These are phyloP conservation scores for Netelia virgata DNA, from an alignment of 2,888 invertebrate species.

Conservation along the genomic window DNA sequence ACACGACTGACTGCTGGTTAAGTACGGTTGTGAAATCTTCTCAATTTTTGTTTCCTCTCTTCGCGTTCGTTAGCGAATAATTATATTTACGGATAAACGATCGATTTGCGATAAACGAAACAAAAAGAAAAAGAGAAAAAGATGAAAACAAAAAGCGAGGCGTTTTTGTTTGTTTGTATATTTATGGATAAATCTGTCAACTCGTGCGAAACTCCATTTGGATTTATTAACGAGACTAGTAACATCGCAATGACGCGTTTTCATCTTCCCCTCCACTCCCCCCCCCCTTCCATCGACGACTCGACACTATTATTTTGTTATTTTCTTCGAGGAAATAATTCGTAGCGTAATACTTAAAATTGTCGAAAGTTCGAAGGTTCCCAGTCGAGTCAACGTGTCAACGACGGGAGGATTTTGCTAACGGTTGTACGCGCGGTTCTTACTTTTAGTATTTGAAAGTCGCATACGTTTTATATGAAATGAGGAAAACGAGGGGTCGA, in stretches of 20 bases:
- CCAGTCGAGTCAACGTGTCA: background rate
- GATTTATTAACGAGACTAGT: background rate
- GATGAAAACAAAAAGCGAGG: slow-evolving; percentile 60
- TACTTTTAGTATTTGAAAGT: slow-evolving; percentile 51
- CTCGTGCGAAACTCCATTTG: slow-evolving; percentile 36
- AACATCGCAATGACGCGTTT: no score
- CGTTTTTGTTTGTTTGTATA: slow-evolving; percentile 47
- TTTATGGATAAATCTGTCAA: slow-evolving; percentile 53
- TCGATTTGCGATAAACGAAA: slow-evolving; percentile 67
- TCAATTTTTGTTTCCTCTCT: slow-evolving; percentile 38
- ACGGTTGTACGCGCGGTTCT: slow-evolving; percentile 52
- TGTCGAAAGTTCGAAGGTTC: no score
- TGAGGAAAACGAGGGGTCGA: background rate
- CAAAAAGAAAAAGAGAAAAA: slow-evolving; percentile 66
- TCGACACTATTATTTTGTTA: no score
- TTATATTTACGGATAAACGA: slow-evolving; percentile 73
- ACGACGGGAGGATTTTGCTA: slow-evolving; percentile 13
- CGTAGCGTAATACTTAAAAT: no score
- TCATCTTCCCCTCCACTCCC: no score
- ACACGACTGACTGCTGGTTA: slow-evolving; percentile 82
- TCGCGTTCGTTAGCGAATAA: slow-evolving; percentile 67
- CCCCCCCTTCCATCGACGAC: no score
- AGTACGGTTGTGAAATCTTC: slow-evolving; percentile 80
- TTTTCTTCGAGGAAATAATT: no score
- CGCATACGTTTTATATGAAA: slow-evolving; percentile 35